phyloP scores from a whole-genome alignment of 2,888 invertebrate species.

The Philhelius pedissequus region DNA sequence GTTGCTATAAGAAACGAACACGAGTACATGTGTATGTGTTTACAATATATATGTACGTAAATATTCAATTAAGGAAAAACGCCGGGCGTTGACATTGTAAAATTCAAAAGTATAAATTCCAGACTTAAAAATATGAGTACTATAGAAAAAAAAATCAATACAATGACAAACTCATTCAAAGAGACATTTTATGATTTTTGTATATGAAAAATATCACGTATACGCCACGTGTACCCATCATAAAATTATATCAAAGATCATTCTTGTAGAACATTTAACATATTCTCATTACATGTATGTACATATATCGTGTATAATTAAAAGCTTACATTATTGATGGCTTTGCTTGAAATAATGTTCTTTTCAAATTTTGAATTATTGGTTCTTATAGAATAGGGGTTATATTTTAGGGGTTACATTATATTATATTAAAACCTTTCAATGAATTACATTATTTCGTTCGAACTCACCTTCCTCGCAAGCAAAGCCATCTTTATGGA shows the following conservation, averaged over 20 bases:
- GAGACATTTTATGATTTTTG: neutral
- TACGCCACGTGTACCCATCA: neutral
- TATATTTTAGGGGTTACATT: too few relatives aligned
- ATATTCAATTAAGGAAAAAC: neutral
- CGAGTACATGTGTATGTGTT: too few relatives aligned
- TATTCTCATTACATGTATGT: neutral
- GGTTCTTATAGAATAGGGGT: neutral
- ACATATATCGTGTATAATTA: neutral
- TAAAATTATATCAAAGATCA: neutral
- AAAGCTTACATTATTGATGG: neutral
- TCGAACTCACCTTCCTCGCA: neutral
- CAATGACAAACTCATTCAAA: neutral
- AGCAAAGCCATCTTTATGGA: neutral
- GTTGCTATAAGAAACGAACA: neutral
- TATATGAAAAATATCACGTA: neutral
- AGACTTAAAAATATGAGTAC: neutral
- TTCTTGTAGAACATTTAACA: neutral
- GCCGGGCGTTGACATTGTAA: neutral
- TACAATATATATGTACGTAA: too few relatives aligned
- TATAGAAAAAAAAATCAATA: neutral
- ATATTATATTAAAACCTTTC: neutral
- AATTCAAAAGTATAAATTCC: neutral
- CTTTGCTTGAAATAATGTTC: neutral
- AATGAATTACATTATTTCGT: neutral
- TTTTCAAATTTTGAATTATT: neutral